Evolutionary conservation across 2,888 invertebrate genomes (phyloP), one percentile per base, ranked within the genome.

Genomic region (Dendrolimus houi): DNA sequence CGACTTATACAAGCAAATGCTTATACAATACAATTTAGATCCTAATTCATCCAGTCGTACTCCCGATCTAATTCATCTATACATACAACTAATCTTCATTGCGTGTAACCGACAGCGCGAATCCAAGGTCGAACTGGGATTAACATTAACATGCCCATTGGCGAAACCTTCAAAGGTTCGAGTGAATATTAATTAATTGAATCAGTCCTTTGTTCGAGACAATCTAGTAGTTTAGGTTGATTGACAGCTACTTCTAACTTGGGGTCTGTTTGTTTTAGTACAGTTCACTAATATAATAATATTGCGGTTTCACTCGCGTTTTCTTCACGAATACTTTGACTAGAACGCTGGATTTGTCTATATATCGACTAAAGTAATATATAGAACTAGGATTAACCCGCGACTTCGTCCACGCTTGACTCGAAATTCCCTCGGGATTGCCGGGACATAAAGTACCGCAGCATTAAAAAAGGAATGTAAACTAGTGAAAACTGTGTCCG

Each of bases 121-220:
- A 47, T 47, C 10, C 47, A 12, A 47, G 47, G 47, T 47, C 47
- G 47, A 47, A 10, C 47, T 12, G 12, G 47, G 47, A 47, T 47
- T 47, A 47, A 47, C 47, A 47, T 47, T 8, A 47, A 47, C 47
- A 47, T 47, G 47, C 9, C 47, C 12, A 47, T 9, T 40, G 42
- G 41, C 17, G 56, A 54, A 54, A 17, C 40, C 54, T 29, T 53
- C 54, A 52, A 55, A 55, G 55, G 54, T 57, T 29, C 17, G 2
- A 54, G 12, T 54, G 59, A 59, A 59, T 59, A 59, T 54, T 59
- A 59, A 59, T 59, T 57, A 59, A 59, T 59, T 57, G 57, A 52
- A 41, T 55, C 52, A 29, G 55, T 53, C 56, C 56, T 13, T 56
- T 59, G 56, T 53, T 54, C 41, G 56, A 13, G 57, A 53, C 42